Conservation (phyloP, 1,140 invertebrate species). For the Cydia splendana region DNA sequence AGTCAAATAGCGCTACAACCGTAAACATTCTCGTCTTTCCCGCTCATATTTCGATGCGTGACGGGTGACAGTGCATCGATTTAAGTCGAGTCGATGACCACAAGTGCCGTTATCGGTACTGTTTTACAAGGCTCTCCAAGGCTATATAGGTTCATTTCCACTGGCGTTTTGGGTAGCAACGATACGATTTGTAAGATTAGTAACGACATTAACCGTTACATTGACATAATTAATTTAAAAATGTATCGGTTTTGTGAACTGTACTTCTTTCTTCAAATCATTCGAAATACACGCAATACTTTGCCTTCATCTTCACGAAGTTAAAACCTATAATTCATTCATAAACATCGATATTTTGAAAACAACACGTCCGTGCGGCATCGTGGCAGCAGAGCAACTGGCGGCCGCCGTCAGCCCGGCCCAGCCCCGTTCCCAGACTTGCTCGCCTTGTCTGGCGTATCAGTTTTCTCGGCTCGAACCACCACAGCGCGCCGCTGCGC, state of each 20-base stretch:
- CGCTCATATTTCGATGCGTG: slow-evolving; percentile 35
- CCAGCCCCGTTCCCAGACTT: slow-evolving; percentile 45
- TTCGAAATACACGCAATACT: not conserved
- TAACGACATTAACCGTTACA: not conserved
- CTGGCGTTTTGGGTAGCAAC: not conserved
- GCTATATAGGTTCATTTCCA: slow-evolving; percentile 9
- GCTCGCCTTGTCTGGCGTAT: slow-evolving; percentile 71
- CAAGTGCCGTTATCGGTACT: slow-evolving; percentile 35
- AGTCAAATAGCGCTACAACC: too few species aligned
- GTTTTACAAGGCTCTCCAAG: slow-evolving; percentile 21
- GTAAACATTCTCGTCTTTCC: slow-evolving; percentile 24
- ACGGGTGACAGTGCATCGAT: slow-evolving; percentile 54
- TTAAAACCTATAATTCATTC: not conserved
- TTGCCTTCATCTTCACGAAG: not conserved
- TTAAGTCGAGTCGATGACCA: slow-evolving; percentile 71
- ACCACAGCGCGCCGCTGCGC: slow-evolving; percentile 54
- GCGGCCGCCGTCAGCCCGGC: slow-evolving; percentile 17
- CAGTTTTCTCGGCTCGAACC: slow-evolving; percentile 56
- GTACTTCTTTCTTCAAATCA: not conserved
- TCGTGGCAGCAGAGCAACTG: slow-evolving; percentile 47
- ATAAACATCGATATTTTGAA: not conserved
- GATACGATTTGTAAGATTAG: not conserved
- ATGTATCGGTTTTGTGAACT: not conserved
- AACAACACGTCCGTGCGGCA: slow-evolving; percentile 30
- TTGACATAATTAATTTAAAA: not conserved